Base-by-base conservation (phyloP, 2,888 invertebrate genomes). In the Sinhomidia bicolor region DNA sequence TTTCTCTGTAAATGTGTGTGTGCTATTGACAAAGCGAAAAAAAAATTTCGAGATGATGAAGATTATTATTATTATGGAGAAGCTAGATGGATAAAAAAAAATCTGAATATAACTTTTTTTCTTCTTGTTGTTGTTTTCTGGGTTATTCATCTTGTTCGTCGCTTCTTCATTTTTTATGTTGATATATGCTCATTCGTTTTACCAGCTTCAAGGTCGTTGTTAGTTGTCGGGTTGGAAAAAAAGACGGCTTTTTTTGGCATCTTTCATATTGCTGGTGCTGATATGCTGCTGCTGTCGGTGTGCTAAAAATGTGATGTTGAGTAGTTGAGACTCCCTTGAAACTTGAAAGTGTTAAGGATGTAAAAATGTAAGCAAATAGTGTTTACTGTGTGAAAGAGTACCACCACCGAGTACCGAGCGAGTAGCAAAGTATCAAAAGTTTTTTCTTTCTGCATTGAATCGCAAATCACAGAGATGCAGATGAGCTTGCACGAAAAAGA, bases 141-240 rank as follows among this genome's bases (percentile, higher is more conserved):
- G 71, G 71, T 41, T 71, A 47, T 47, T 47, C 47, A 47, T 47
- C 47, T 47, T 47, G 47, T 12, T 47, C 10, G 47, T 47, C 47
- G 7, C 71, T n/a, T 71, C 71, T 71, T 71, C 71, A n/a, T 41
- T 71, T 20, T 36, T 26, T 4, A 4, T 10, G 3, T 26, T 2
- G 2, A 14, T 12, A 17, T 5, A 29, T 62, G n/a, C 9, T 26
- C 29, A 29, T 41, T 68, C 36, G 57, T 71, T 81, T 57, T 83
- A 71, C 41, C 57, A 83, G 68, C 29, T 62, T 83, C 83, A 83
- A 83, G 83, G 83, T 83, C 83, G 71, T 83, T 71, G 26, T 62
- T 62, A n/a, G 62, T 62, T 62, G 62, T 62, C 62, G 29, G 29
- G n/a, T 26, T 62, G 29, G 62, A 29, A 29, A 26, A 62, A 62